phyloP scores from a whole-genome alignment of 2,888 invertebrate species.

The Neria commutata region DNA sequence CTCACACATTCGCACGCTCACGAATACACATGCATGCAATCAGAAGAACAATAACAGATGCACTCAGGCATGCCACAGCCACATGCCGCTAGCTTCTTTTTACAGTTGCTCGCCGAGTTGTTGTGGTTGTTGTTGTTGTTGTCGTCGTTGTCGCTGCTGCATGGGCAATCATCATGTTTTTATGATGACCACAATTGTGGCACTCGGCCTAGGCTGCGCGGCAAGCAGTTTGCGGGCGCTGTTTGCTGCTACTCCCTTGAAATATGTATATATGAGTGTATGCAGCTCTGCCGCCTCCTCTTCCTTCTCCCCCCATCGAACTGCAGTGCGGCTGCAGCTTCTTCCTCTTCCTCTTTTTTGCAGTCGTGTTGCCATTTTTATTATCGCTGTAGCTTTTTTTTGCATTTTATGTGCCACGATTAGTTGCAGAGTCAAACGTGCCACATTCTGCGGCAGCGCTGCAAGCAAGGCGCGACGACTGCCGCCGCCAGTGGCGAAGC shows the following conservation, averaged over 20 bases:
- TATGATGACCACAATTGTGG: conserved; percentile 41
- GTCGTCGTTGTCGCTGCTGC: neutral
- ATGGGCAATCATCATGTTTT: conserved; percentile 45
- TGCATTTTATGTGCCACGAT: too few relatives aligned
- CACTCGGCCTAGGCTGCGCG: neutral
- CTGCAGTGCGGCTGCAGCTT: too few relatives aligned
- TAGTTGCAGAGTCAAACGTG: conserved; percentile 9
- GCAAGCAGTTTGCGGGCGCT: neutral
- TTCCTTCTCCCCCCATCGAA: too few relatives aligned
- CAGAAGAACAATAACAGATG: neutral
- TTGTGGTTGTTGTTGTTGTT: conserved; percentile 11
- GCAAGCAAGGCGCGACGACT: neutral
- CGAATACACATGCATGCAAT: neutral
- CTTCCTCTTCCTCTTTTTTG: neutral
- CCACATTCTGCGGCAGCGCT: too few relatives aligned
- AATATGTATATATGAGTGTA: too few relatives aligned
- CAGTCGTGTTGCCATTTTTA: neutral
- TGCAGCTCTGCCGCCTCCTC: too few relatives aligned
- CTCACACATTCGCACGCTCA: conserved; percentile 21
- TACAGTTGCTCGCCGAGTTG: neutral
- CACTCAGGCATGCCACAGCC: too few relatives aligned
- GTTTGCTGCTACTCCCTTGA: too few relatives aligned
- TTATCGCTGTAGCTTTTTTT: neutral
- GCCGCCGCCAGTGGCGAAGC: too few relatives aligned
- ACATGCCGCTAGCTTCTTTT: neutral